These are phyloP conservation scores for Sinocyclocheilus anophthalmus DNA, from an alignment of 2,113 vertebrate genomes.

Conservation along the genomic window DNA sequence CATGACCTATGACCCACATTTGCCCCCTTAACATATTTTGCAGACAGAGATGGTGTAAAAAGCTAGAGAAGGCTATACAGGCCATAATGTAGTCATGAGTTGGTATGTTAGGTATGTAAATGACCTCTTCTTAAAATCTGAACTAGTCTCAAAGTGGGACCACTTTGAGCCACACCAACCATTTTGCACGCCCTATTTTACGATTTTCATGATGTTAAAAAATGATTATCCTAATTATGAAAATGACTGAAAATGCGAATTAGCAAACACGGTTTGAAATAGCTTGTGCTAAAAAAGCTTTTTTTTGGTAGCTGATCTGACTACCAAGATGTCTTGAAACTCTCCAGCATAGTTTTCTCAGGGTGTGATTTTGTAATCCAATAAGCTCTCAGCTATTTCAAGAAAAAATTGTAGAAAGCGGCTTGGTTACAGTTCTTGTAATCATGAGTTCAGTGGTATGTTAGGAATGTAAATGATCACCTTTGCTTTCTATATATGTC, in stretches of 20 bases:
- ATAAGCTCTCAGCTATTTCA: not conserved
- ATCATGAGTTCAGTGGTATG: constrained; percentile 38
- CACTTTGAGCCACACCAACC: too few species aligned
- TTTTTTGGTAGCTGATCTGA: not conserved
- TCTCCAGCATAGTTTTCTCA: not conserved
- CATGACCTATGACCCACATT: not conserved
- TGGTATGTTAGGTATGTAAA: not conserved
- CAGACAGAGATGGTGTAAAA: not conserved
- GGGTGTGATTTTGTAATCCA: not conserved
- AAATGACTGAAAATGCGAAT: not conserved
- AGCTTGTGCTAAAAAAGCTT: not conserved
- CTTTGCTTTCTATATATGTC: not conserved
- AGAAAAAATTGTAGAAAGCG: not conserved
- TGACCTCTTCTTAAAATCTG: not conserved
- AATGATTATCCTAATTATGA: not conserved
- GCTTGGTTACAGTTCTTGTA: not conserved
- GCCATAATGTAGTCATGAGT: not conserved
- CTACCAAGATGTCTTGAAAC: not conserved
- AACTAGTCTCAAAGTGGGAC: not conserved
- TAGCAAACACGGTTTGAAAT: not conserved
- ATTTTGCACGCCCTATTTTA: not conserved
- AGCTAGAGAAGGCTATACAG: not conserved
- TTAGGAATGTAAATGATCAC: constrained; percentile 27
- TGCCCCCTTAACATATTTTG: not conserved
- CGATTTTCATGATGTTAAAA: not conserved